phyloP scores from a whole-genome alignment of 2,113 vertebrate species.

The Ranitomeya variabilis region DNA sequence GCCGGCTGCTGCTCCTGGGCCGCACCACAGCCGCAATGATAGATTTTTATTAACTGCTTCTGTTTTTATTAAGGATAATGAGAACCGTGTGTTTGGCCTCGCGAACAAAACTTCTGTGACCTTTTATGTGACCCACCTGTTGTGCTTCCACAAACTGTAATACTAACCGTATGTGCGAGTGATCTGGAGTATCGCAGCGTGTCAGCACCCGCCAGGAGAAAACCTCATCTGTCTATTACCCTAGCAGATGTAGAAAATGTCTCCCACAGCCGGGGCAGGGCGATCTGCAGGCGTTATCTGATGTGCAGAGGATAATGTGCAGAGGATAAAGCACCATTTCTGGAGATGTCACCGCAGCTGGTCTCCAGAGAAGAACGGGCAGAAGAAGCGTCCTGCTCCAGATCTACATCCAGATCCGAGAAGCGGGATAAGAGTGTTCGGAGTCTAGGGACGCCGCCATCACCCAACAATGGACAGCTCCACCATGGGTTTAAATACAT shows the following conservation, averaged over 20 bases:
- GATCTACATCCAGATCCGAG: too few relatives aligned
- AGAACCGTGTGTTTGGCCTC: conserved; percentile 83
- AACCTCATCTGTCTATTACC: conserved; percentile 64
- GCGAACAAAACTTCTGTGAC: conserved; percentile 80
- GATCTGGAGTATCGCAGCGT: conserved; percentile 70
- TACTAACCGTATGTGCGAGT: conserved; percentile 77
- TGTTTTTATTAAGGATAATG: conserved; percentile 87
- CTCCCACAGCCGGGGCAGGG: conserved; percentile 61
- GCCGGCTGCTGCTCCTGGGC: neutral
- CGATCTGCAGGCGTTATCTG: conserved; percentile 64
- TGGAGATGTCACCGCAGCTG: conserved; percentile 13
- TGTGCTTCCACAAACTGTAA: conserved; percentile 81
- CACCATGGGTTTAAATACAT: too few relatives aligned
- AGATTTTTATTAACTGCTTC: conserved; percentile 80
- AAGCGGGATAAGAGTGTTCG: too few relatives aligned
- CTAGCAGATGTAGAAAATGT: conserved; percentile 62
- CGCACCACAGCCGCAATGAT: conserved; percentile 73
- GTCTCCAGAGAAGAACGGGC: neutral
- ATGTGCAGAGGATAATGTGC: conserved; percentile 62
- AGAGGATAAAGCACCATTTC: conserved; percentile 28
- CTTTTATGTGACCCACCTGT: conserved; percentile 89
- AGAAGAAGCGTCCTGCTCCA: too few relatives aligned
- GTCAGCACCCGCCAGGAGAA: conserved; percentile 67
- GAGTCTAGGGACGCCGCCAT: too few relatives aligned
- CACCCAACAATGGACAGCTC: too few relatives aligned